These are phyloP conservation scores for Podarcis cretensis DNA, from an alignment of 2,113 vertebrate species.

Conservation along the genomic window DNA sequence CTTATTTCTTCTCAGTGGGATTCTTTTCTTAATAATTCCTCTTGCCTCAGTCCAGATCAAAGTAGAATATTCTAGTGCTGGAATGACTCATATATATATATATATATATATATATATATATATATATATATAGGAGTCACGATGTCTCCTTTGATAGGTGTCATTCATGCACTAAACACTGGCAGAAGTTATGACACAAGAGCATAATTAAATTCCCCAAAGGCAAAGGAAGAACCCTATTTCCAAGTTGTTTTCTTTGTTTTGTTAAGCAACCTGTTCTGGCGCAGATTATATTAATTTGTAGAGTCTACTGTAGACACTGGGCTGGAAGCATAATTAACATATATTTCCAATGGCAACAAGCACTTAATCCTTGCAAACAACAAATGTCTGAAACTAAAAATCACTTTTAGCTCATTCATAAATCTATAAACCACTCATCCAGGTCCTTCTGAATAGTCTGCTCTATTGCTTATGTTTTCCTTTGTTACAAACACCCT, in stretches of 20 bases:
- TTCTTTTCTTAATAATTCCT: not conserved
- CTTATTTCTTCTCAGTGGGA: not conserved
- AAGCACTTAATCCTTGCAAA: not conserved
- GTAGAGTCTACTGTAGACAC: not conserved
- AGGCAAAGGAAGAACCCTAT: not conserved
- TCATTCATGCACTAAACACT: not conserved
- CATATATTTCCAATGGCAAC: not conserved
- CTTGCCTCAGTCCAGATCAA: slow-evolving; percentile 13
- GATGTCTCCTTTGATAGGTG: not conserved
- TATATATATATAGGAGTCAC: not conserved
- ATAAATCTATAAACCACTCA: not conserved
- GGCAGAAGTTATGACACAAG: fast-evolving
- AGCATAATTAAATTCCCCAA: not conserved
- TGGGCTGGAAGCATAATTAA: no score
- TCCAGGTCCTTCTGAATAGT: not conserved
- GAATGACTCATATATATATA: not conserved
- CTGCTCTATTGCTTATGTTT: not conserved
- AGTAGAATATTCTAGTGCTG: not conserved
- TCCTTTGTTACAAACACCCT: not conserved
- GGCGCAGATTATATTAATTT: not conserved
- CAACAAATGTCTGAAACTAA: not conserved
- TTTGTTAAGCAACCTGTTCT: not conserved
- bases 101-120: no score
- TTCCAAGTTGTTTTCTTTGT: not conserved
- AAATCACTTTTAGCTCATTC: not conserved